These are phyloP conservation scores for Virgularia gustaviana DNA, from an alignment of 92 coral and sea anemone genomes.

Conservation along the genomic window DNA sequence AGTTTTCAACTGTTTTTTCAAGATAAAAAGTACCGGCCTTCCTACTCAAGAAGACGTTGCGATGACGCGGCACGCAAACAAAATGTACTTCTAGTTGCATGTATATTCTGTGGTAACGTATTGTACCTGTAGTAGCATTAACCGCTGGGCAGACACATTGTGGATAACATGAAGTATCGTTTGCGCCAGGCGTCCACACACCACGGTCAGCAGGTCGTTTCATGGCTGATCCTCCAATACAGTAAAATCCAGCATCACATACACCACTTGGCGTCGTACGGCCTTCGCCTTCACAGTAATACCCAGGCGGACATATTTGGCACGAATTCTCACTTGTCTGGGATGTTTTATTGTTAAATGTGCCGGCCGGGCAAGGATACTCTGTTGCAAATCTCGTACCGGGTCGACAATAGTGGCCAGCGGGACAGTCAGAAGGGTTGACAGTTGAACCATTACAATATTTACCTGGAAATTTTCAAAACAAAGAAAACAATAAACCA, in stretches of 20 bases:
- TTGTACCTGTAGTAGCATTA: conserved; percentile 93
- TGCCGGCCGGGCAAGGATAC: conserved; percentile 84
- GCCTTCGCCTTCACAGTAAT: conserved; percentile 83
- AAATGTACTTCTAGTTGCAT: not conserved
- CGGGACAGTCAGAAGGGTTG: conserved; percentile 70
- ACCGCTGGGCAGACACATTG: conserved; percentile 97
- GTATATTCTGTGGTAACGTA: not conserved
- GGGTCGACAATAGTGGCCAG: conserved; percentile 76
- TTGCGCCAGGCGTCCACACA: conserved; percentile 71
- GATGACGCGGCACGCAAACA: no score
- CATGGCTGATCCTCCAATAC: conserved; percentile 83
- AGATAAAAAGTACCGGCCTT: no score
- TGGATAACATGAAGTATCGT: conserved; percentile 72
- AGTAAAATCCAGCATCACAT: conserved; percentile 88
- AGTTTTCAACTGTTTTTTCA: no score
- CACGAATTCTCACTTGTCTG: conserved; percentile 74
- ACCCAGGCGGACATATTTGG: conserved; percentile 81
- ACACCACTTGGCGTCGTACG: conserved; percentile 72
- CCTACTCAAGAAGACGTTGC: no score
- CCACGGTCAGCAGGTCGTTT: conserved; percentile 91
- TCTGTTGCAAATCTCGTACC: conserved; percentile 74
- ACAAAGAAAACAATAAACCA: no score
- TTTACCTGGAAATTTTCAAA: conserved; percentile 54
- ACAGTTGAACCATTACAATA: conserved; percentile 82
- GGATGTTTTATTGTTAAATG: conserved; percentile 82